phyloP scores from a whole-genome alignment of 2,113 vertebrate genomes.

The Anas platyrhynchos region DNA sequence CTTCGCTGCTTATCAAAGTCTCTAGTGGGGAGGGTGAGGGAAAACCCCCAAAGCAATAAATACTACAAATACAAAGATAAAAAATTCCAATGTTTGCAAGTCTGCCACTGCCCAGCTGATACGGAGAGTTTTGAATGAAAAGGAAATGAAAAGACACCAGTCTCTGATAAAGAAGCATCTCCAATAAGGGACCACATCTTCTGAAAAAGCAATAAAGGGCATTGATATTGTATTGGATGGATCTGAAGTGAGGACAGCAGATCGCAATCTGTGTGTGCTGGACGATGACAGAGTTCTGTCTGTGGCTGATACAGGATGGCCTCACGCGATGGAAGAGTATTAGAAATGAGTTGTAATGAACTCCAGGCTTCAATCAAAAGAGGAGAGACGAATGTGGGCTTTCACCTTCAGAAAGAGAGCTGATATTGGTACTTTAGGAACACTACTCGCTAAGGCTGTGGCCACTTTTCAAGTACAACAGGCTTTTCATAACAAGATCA shows the following conservation, averaged over 20 bases:
- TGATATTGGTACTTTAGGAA: conserved; percentile 1
- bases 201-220: conserved; percentile 72
- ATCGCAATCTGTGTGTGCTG: conserved; percentile 58
- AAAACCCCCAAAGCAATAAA: conserved; percentile 68
- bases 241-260: conserved; percentile 67
- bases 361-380: conserved; percentile 49
- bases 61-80: conserved; percentile 59
- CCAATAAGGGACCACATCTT: conserved; percentile 59
- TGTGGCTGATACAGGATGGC: conserved; percentile 14
- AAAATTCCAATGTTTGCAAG: conserved; percentile 58
- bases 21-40: conserved; percentile 8
- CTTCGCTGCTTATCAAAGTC: not conserved
- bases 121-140: conserved; percentile 50
- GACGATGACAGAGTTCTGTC: conserved; percentile 25
- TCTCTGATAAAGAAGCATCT: conserved; percentile 68
- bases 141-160: conserved; percentile 76
- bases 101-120: conserved; percentile 59
- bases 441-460: conserved; percentile 22
- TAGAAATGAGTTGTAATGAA: conserved; percentile 48
- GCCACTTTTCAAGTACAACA: conserved; percentile 37
- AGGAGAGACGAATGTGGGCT: conserved; percentile 43
- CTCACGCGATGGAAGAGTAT: not conserved
- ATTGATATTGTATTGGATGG: conserved; percentile 64
- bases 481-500: conserved; percentile 13
- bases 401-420: conserved; percentile 27